phyloP scores from a whole-genome alignment of 2,113 vertebrate genomes.

The Phyllopteryx taeniolatus region DNA sequence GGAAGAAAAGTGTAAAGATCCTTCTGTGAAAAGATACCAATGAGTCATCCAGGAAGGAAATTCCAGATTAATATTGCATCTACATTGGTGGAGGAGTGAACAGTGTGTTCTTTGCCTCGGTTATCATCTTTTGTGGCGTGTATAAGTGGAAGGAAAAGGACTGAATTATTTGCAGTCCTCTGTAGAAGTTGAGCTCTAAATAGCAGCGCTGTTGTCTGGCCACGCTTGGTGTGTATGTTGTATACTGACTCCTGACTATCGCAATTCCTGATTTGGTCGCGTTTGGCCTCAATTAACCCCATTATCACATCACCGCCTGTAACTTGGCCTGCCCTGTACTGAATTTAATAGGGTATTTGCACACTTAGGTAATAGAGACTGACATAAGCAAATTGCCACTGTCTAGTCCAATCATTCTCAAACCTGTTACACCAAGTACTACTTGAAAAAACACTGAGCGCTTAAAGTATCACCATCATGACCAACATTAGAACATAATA shows the following conservation, averaged over 20 bases:
- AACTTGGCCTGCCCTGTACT: not conserved
- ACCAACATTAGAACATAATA: too few relatives aligned
- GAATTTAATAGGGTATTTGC: not conserved
- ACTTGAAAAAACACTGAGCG: too few relatives aligned
- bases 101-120: conserved; percentile 21
- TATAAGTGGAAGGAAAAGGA: not conserved
- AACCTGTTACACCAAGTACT: too few relatives aligned
- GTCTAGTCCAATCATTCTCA: not conserved
- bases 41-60: conserved; percentile 29
- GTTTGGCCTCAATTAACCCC: not conserved
- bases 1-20: conserved; percentile 41
- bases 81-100: conserved; percentile 7
- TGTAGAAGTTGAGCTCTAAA: not conserved
- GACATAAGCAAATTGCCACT: not conserved
- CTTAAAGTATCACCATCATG: too few relatives aligned
- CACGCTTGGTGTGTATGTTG: not conserved
- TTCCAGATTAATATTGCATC: conserved; percentile 20
- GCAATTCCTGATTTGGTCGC: too few relatives aligned
- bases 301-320: not conserved
- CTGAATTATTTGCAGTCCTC: conserved; percentile 3
- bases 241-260: not conserved
- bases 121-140: conserved; percentile 11
- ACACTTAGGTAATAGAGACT: not conserved
- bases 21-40: conserved; percentile 36
- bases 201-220: not conserved